These are phyloP conservation scores for Chorisops tibialis DNA, from an alignment of 2,888 invertebrate genomes.

Conservation along the genomic window DNA sequence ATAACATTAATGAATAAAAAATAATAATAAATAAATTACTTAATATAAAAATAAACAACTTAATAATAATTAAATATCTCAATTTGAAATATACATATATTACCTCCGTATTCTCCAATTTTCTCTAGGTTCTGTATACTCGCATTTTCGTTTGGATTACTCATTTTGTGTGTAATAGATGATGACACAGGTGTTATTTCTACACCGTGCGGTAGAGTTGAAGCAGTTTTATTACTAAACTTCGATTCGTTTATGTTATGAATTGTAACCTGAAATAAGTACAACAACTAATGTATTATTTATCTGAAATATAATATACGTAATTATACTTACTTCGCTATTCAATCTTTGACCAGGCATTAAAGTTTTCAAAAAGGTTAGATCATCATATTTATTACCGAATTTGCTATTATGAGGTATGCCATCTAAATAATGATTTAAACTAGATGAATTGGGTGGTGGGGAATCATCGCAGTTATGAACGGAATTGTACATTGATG, in stretches of 20 bases:
- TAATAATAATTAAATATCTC: no score
- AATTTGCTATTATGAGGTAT: constrained; percentile 42
- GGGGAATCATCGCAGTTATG: constrained; percentile 25
- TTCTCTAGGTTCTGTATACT: no score
- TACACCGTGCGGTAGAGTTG: constrained; percentile 48
- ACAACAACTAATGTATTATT: neutral
- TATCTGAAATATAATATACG: neutral
- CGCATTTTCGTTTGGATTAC: constrained; percentile 19
- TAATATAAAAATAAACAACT: no score
- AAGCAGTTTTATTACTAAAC: constrained; percentile 45
- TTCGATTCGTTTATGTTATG: constrained; percentile 52
- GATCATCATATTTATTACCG: constrained; percentile 48
- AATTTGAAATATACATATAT: no score
- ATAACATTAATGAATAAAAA: no score
- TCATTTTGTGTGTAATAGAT: constrained; percentile 8
- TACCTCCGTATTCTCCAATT: no score
- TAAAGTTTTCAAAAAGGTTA: constrained; percentile 49
- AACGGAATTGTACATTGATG: no score
- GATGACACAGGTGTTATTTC: constrained; percentile 49
- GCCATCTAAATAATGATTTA: constrained; percentile 48
- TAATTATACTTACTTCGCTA: constrained; percentile 45
- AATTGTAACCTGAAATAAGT: constrained; percentile 47
- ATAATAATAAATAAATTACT: no score
- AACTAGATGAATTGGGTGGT: constrained; percentile 48
- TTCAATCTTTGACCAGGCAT: constrained; percentile 53